phyloP scores from a whole-genome alignment of 1,140 invertebrate species.

The Drosophila bocqueti region DNA sequence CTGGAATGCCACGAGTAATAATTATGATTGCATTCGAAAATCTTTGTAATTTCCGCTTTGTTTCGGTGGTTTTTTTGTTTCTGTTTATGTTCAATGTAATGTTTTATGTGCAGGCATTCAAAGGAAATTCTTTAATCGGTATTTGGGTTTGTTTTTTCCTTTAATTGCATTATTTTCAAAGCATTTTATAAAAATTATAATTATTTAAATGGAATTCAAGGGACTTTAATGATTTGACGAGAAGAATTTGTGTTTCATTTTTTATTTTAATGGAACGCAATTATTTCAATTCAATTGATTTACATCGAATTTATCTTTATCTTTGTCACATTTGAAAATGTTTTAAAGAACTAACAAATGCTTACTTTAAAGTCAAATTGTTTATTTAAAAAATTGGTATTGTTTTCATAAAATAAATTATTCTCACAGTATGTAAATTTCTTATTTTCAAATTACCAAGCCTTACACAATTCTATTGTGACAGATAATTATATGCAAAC shows the following conservation, averaged over 20 bases:
- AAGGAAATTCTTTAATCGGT: slow-evolving; percentile 22
- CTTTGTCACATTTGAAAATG: neutral
- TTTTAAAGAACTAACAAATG: neutral
- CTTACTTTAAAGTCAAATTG: neutral
- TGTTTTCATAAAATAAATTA: neutral
- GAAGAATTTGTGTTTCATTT: neutral
- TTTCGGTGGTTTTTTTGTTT: slow-evolving; percentile 4
- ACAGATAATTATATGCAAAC: slow-evolving; percentile 30
- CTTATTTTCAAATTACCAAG: too few relatives aligned
- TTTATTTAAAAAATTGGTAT: neutral
- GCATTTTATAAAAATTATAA: neutral
- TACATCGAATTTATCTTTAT: neutral
- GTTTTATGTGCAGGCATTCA: slow-evolving; percentile 4
- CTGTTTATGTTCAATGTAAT: neutral
- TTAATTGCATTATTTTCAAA: slow-evolving; percentile 3
- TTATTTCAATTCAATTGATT: neutral
- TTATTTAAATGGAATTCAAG: neutral
- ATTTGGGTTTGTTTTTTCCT: neutral
- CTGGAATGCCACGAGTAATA: slow-evolving; percentile 44
- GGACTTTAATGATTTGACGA: neutral
- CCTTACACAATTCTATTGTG: neutral
- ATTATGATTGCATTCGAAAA: slow-evolving; percentile 52
- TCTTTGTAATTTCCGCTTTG: slow-evolving; percentile 29
- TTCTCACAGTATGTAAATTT: neutral
- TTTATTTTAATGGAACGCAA: neutral